Evolutionary conservation across 2,113 vertebrate genomes (phyloP).

Genomic region (Stegostoma tigrinum): DNA sequence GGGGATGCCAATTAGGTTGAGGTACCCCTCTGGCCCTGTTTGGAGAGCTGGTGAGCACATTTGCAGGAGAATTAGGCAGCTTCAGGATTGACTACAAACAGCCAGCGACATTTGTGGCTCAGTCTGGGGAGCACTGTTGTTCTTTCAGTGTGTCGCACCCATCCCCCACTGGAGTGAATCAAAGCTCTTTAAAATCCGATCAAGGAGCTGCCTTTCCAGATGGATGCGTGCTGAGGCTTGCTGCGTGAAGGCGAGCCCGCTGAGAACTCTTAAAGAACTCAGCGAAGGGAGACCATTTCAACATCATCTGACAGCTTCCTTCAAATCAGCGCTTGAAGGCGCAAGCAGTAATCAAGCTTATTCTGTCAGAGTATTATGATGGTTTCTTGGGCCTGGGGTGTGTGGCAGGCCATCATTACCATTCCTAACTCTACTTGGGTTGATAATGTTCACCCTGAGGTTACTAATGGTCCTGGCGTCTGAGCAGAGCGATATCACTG

Average conservation of each 20-base stretch:
- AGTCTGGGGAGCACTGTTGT: not conserved
- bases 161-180: not conserved
- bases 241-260: not conserved
- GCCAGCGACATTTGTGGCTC: not conserved
- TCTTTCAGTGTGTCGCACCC: not conserved
- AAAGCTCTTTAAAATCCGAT: not conserved
- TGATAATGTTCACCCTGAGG: not conserved
- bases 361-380: not conserved
- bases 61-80: not conserved
- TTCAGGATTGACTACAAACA: not conserved
- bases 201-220: not conserved
- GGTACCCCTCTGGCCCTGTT: not conserved
- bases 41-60: not conserved
- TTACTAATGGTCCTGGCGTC: not conserved
- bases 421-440: not conserved
- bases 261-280: not conserved
- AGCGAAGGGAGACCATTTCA: not conserved
- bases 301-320: not conserved
- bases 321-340: not conserved
- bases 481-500: not conserved
- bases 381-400: not conserved
- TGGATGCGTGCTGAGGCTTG: not conserved
- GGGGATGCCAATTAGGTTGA: not conserved
- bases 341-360: not conserved
- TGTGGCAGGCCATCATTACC: not conserved